Conservation (phyloP, 2,797 vertebrate genomes). For the Chloroceryle amazona region DNA sequence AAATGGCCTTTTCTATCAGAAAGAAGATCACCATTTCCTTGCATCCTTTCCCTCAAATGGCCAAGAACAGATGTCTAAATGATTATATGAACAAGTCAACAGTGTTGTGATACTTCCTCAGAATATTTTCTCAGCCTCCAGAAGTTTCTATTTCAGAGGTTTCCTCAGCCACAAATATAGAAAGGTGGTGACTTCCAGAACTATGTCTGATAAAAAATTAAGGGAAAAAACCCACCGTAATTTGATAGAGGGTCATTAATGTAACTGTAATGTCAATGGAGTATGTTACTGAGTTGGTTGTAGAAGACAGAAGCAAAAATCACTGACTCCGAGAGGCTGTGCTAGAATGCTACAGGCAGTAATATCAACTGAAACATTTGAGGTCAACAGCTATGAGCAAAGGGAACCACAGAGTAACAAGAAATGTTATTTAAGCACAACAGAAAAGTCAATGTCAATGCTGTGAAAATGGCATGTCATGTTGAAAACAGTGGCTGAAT, state of each 20-base stretch:
- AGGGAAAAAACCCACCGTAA: not conserved
- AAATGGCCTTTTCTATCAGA: not conserved
- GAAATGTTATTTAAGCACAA: not conserved
- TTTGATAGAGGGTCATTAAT: not conserved
- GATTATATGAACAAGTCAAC: not conserved
- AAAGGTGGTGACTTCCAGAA: not conserved
- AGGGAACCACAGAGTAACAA: conserved; percentile 1
- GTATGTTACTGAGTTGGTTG: not conserved
- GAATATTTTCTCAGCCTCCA: not conserved
- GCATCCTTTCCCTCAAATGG: not conserved
- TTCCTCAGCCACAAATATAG: not conserved
- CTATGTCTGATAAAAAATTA: not conserved
- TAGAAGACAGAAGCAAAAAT: conserved; percentile 45
- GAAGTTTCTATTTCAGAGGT: not conserved
- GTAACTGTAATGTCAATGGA: not conserved
- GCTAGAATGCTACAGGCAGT: conserved; percentile 38
- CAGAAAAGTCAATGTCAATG: not conserved
- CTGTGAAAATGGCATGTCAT: not conserved
- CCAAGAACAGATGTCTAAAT: not conserved
- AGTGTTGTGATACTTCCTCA: not conserved
- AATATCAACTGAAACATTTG: conserved; percentile 41
- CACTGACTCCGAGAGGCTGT: not conserved
- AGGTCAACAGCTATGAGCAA: conserved; percentile 32
- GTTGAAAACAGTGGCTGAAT: not conserved
- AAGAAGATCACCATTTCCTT: not conserved